These are phyloP conservation scores for Labeo calbasu DNA, from an alignment of 2,797 vertebrate genomes.

Conservation along the genomic window DNA sequence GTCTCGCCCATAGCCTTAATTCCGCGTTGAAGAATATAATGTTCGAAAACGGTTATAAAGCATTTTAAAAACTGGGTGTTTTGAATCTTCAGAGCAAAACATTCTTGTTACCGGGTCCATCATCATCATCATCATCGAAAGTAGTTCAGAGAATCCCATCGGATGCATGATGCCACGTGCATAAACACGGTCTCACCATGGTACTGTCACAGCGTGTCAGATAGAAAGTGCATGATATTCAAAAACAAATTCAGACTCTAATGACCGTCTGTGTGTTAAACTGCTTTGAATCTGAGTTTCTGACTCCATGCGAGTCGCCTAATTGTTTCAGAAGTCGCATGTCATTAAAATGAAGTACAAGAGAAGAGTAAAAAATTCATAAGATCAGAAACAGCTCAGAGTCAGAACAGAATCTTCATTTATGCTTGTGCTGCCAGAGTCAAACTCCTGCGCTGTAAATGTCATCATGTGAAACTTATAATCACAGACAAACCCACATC, in stretches of 20 bases:
- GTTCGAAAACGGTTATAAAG: too few species aligned
- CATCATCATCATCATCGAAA: too few species aligned
- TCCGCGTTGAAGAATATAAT: too few species aligned
- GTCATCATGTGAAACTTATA: background rate
- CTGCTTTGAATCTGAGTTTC: background rate
- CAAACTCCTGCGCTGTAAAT: background rate
- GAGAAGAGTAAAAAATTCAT: constrained; percentile 5
- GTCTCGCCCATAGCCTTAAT: too few species aligned
- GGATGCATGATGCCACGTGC: background rate
- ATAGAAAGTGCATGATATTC: background rate
- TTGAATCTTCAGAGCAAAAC: background rate
- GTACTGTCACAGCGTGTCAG: too few species aligned
- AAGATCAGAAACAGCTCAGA: background rate
- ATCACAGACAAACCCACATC: background rate
- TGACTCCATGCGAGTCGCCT: background rate
- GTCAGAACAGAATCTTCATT: background rate
- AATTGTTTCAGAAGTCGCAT: constrained; percentile 5
- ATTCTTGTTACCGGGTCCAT: background rate
- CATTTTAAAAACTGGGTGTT: too few species aligned
- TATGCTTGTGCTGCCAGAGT: background rate
- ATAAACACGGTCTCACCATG: background rate
- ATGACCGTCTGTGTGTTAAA: background rate
- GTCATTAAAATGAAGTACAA: constrained; percentile 31
- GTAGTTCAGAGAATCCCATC: background rate
- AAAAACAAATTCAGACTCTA: background rate